Conservation (phyloP, 2,113 vertebrate genomes). For the Mus spicilegus region DNA sequence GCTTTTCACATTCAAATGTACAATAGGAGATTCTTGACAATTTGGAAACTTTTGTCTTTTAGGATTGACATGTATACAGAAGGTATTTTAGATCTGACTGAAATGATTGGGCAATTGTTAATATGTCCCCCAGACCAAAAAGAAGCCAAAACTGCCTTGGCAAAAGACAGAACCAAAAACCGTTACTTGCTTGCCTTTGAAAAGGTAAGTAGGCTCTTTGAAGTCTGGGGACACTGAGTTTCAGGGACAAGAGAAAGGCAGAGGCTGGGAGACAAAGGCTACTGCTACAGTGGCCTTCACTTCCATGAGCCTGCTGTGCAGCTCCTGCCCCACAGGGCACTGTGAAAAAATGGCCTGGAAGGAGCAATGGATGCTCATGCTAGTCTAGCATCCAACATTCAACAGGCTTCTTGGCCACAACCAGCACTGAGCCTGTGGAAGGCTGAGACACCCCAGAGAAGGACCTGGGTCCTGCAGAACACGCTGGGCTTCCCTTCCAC, state of each 20-base stretch:
- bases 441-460: neutral
- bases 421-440: neutral
- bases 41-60: constrained; percentile 64
- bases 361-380: neutral
- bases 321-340: too few species aligned
- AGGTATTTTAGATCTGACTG: constrained; percentile 85
- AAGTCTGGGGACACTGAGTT: neutral
- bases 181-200: too few species aligned
- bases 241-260: neutral
- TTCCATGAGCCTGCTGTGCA: neutral
- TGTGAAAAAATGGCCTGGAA: neutral
- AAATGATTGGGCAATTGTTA: constrained; percentile 79
- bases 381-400: too few species aligned
- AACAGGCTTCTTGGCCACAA: neutral
- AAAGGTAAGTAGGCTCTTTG: neutral
- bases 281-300: neutral
- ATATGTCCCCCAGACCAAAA: constrained; percentile 53
- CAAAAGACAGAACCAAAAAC: too few species aligned
- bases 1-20: neutral
- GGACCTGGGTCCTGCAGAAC: neutral
- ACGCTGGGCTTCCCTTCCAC: neutral
- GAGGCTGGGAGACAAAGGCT: too few species aligned
- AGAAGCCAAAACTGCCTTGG: too few species aligned
- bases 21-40: neutral
- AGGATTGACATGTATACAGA: constrained; percentile 92